Evolutionary conservation across 1,140 invertebrate species (phyloP), one percentile per base, ranked within the genome.

Genomic region (Zaprionus ghesquierei): DNA sequence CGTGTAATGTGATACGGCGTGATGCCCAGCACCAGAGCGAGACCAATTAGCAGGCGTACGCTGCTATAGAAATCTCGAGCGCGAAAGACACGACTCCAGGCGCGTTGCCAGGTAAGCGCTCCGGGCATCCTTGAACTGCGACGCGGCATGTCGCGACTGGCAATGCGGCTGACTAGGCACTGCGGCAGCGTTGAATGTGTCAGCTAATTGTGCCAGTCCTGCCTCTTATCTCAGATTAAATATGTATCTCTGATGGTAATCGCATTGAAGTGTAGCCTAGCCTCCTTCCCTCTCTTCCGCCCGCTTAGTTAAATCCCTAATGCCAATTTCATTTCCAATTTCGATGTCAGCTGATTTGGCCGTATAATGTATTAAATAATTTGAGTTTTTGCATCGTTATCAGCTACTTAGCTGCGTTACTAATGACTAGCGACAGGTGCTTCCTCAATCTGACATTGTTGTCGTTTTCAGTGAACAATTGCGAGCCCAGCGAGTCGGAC

Each of bases 31-130:
- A 51, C 27, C 15, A 60, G 65, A 12, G 71, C 69, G 2, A 81
- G 46, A 15, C 56, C 25, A 62, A 86, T 69, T 23, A 86, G 35
- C 8, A 79, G 33, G 2, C 49, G 29, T 0, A 87, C 76, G 65
- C 79, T 73, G 5, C 50, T 64, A 18, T 87, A 86, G 41, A 65
- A 68, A 50, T 82, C 75, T n/a, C 38, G 33, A 8, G 68, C 70
- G n/a, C 56, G 64, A 33, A 79, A 50, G 23, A 71, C 53, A 22
- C 55, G 60, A 22, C 49, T 56, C 15, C 77, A 5, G 6, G 9
- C 23, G 13, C 44, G 53, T 18, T 58, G 29, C 68, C 60, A 51
- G 29, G 27, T 56, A 10, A 60, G 20, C 25, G 1, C 18, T 2
- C 9, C 41, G 18, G 60, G 29, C 35, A 38, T 12, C 50, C 15